phyloP scores from a whole-genome alignment of 2,888 invertebrate genomes.

The Ichneumon xanthorius region DNA sequence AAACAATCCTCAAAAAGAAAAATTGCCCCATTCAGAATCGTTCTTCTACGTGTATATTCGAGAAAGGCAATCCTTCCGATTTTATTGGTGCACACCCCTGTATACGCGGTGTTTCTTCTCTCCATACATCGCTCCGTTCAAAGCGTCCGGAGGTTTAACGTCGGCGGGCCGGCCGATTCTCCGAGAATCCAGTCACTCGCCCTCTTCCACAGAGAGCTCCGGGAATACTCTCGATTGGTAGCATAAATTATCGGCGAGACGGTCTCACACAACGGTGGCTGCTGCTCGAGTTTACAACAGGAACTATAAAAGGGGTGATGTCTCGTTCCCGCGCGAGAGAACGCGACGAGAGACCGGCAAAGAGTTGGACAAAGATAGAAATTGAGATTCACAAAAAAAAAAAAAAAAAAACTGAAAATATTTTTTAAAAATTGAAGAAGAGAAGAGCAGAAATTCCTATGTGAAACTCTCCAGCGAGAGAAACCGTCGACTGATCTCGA shows the following conservation, averaged over 20 bases:
- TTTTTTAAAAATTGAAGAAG: not conserved
- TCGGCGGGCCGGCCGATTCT: conserved; percentile 10
- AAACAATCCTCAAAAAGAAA: not conserved
- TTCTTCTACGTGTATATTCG: conserved; percentile 9
- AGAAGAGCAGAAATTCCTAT: conserved; percentile 45
- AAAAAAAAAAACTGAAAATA: conserved; percentile 16
- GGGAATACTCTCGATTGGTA: conserved; percentile 70
- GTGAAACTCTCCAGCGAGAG: conserved; percentile 67
- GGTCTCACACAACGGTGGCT: conserved; percentile 68
- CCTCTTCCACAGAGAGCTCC: conserved; percentile 21
- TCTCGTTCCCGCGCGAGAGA: conserved; percentile 28
- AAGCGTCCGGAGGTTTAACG: conserved; percentile 43
- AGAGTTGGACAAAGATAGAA: conserved; percentile 16
- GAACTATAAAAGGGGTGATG: conserved; percentile 68
- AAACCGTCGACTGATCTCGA: conserved; percentile 72
- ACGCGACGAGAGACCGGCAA: conserved; percentile 33
- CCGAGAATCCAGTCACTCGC: conserved; percentile 23
- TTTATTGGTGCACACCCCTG: conserved; percentile 48
- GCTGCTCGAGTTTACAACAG: conserved; percentile 70
- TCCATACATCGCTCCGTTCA: conserved; percentile 21
- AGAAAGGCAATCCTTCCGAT: conserved; percentile 28
- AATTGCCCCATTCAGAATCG: not conserved
- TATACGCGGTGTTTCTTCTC: not conserved
- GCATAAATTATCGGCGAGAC: conserved; percentile 70
- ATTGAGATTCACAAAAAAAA: not conserved